Percentiles rank a stretch among this genome's conserved stretches.
These are phyloP conservation scores for Arenicola marina DNA, from an alignment of 2,888 invertebrate species.

Conservation along the genomic window DNA sequence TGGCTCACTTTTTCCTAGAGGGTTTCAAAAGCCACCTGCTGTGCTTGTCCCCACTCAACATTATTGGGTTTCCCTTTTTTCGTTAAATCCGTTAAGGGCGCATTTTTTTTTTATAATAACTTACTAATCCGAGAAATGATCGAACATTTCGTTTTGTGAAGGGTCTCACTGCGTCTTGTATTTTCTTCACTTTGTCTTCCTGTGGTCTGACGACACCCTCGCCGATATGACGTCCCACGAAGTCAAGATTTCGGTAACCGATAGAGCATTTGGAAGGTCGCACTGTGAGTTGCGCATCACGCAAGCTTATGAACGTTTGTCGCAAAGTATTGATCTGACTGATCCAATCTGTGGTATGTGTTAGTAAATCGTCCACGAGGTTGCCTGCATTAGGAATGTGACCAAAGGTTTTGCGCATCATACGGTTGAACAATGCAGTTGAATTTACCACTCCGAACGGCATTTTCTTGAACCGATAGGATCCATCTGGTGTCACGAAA, in stretches of 20 bases:
- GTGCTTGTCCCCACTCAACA: conserved; percentile 15
- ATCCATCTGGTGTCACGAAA: conserved; percentile 4
- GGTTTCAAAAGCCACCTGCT: background rate
- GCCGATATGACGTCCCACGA: background rate
- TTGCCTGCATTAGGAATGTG: background rate
- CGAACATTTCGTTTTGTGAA: background rate
- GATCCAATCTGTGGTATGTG: background rate
- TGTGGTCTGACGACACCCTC: background rate
- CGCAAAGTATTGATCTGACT: background rate
- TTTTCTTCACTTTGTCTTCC: background rate
- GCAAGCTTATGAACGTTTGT: background rate
- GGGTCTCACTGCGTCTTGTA: background rate
- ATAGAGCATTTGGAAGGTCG: background rate
- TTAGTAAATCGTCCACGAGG: conserved; percentile 1
- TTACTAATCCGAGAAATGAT: background rate
- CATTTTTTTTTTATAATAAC: conserved; percentile 19
- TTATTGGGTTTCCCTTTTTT: conserved; percentile 23
- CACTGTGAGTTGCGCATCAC: background rate
- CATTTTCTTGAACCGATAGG: conserved; percentile 1
- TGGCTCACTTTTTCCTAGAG: background rate
- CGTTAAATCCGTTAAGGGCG: conserved; percentile 29
- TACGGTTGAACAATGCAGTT: background rate
- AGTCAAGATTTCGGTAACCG: background rate
- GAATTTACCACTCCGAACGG: conserved; percentile 7
- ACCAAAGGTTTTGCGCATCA: background rate